Conservation (phyloP, 2,888 invertebrate genomes). For the Eilema caniola region DNA sequence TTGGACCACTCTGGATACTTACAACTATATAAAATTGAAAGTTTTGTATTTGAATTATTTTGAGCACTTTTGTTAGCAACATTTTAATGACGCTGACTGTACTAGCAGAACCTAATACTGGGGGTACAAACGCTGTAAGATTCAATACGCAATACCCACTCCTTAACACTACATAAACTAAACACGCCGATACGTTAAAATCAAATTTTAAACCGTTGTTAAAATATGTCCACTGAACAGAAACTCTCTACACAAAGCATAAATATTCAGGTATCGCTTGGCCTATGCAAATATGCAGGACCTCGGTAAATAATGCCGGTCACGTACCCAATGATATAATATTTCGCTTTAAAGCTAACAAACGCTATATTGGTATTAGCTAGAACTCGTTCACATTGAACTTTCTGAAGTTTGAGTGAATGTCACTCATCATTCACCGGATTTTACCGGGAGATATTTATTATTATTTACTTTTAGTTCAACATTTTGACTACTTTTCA, state of each 20-base stretch:
- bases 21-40: too few relatives aligned
- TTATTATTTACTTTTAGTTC: too few relatives aligned
- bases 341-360: constrained; percentile 35
- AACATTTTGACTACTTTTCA: too few relatives aligned
- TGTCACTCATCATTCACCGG: too few relatives aligned
- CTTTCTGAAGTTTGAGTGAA: too few relatives aligned
- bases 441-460: too few relatives aligned
- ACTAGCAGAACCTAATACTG: too few relatives aligned
- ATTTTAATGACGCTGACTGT: too few relatives aligned
- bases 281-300: constrained; percentile 72
- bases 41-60: too few relatives aligned
- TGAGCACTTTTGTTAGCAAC: too few relatives aligned
- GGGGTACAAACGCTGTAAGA: background rate
- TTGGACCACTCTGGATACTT: too few relatives aligned
- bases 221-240: background rate
- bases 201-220: background rate
- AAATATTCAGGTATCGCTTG: constrained; percentile 78
- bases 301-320: constrained; percentile 48
- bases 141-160: background rate
- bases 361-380: background rate
- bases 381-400: background rate
- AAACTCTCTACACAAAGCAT: constrained; percentile 46
- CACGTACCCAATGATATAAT: constrained; percentile 54
- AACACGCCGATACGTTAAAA: constrained; percentile 44
- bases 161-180: background rate